Evolutionary conservation across 2,113 vertebrate species (phyloP).

Genomic region (Alces alces): DNA sequence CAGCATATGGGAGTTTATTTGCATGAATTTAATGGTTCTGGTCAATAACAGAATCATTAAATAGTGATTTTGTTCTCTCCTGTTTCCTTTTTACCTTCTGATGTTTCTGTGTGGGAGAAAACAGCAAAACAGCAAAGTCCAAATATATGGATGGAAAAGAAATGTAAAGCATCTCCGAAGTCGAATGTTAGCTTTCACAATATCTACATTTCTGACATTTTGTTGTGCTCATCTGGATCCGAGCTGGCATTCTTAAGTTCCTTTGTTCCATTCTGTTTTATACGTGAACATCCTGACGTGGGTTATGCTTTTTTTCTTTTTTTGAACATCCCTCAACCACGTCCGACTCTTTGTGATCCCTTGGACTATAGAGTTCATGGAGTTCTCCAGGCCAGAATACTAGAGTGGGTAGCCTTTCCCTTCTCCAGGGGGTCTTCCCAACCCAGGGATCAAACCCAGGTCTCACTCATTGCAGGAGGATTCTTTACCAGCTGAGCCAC

Average conservation of each 20-base stretch:
- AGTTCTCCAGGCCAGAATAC: not conserved
- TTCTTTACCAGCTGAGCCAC: not conserved
- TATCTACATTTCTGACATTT: not conserved
- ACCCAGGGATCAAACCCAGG: not conserved
- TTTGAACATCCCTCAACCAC: not conserved
- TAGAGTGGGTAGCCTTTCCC: not conserved
- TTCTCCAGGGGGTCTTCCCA: not conserved
- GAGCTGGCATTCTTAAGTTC: not conserved
- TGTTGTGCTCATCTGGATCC: not conserved
- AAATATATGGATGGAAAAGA: not conserved
- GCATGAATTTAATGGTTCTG: not conserved
- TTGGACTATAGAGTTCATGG: not conserved
- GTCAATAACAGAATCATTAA: not conserved
- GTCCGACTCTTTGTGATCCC: not conserved
- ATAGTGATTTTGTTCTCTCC: not conserved
- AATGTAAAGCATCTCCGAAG: rapidly evolving
- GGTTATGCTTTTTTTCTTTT: not conserved
- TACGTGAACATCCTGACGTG: not conserved
- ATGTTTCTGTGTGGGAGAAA: not conserved
- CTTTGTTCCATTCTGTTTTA: not conserved
- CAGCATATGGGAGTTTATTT: not conserved
- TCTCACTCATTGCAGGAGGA: not conserved
- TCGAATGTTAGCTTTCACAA: not conserved
- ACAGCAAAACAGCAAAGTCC: not conserved
- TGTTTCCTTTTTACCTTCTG: not conserved